Conservation (phyloP, 2,113 vertebrate species). For the Trogon melanurus region DNA sequence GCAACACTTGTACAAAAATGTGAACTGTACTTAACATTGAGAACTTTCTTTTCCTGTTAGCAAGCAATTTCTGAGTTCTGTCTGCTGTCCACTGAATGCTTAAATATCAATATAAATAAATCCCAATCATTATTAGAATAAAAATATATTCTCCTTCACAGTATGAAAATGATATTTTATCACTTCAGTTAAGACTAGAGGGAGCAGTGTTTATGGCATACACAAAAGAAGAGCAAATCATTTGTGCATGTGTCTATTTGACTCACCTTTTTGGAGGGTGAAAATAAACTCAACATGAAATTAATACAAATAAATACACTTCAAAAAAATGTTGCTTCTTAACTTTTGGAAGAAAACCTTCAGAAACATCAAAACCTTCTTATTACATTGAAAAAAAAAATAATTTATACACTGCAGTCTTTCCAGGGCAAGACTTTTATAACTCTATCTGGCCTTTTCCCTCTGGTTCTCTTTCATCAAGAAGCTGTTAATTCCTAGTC, state of each 20-base stretch:
- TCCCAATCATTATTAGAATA: not conserved
- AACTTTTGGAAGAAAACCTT: not conserved
- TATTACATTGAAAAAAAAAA: not conserved
- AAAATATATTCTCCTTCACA: not conserved
- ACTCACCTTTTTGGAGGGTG: not conserved
- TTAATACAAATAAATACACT: not conserved
- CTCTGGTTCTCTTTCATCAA: not conserved
- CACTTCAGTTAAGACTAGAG: not conserved
- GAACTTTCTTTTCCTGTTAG: not conserved
- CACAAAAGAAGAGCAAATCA: not conserved
- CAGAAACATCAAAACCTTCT: not conserved
- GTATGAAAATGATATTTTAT: not conserved
- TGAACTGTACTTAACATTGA: not conserved
- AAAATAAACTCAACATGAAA: not conserved
- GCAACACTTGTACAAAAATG: not conserved
- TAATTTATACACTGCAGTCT: not conserved
- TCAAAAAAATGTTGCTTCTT: not conserved
- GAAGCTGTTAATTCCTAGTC: not conserved
- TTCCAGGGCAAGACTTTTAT: not conserved
- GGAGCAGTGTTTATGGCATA: not conserved
- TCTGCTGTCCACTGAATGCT: not conserved
- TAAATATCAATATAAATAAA: not conserved
- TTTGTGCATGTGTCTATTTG: not conserved
- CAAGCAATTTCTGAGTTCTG: not conserved
- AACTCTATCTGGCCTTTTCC: not conserved